Percentiles rank a stretch among this genome's conserved stretches.
These are phyloP conservation scores for Dryomyza anilis DNA, from an alignment of 2,888 invertebrate genomes.

Conservation along the genomic window DNA sequence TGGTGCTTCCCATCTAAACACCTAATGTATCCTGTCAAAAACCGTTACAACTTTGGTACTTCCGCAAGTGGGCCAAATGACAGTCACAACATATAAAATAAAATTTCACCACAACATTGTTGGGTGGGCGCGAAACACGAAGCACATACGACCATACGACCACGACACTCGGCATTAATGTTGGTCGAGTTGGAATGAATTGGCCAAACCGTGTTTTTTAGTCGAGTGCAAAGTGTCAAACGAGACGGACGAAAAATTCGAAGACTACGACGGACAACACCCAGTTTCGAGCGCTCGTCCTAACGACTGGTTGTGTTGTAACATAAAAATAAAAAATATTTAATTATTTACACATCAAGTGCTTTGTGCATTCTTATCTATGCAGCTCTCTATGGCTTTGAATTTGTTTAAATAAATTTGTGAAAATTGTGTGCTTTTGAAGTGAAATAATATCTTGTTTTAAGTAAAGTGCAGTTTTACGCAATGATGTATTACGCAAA, in stretches of 20 bases:
- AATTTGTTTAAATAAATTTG: too few species aligned
- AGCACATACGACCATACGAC: not conserved
- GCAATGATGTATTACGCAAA: not conserved
- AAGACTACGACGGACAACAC: not conserved
- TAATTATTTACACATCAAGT: not conserved
- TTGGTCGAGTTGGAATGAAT: not conserved
- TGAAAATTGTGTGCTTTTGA: not conserved
- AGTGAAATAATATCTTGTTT: not conserved
- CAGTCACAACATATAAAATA: not conserved
- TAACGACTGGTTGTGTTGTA: conserved; percentile 36
- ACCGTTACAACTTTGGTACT: not conserved
- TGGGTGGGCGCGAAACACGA: not conserved
- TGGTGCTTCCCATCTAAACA: too few species aligned
- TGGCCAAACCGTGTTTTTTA: conserved; percentile 39
- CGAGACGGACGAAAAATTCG: conserved; percentile 42
- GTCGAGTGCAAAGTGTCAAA: conserved; percentile 56
- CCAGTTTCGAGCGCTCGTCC: conserved; percentile 10
- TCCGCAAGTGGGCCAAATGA: not conserved
- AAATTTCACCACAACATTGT: not conserved
- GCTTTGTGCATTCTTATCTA: not conserved
- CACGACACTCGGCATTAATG: not conserved
- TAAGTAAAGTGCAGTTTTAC: not conserved
- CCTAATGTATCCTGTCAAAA: not conserved
- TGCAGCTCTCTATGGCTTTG: not conserved
- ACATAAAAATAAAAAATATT: conserved; percentile 22